Conservation (phyloP, 2,888 invertebrate species). For the Caenorhabditis sinica region DNA sequence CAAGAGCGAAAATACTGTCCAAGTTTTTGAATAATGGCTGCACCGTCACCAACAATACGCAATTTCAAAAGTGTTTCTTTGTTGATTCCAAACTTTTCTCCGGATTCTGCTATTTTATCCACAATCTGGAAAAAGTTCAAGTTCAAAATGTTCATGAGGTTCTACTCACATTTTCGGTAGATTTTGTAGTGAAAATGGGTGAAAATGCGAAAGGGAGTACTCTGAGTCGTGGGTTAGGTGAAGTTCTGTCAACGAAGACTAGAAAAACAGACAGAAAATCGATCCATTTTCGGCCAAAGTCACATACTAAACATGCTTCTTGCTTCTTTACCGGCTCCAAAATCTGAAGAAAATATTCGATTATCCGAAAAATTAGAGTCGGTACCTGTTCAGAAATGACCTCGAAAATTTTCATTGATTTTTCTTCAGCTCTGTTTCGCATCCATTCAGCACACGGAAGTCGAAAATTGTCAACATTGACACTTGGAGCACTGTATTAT, state of each 20-base stretch:
- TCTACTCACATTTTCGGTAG: background rate
- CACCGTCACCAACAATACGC: slow-evolving; percentile 7
- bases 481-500: background rate
- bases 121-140: background rate
- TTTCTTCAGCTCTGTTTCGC: background rate
- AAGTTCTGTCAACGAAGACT: background rate
- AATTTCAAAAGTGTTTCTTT: background rate
- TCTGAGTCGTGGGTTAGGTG: background rate
- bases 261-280: slow-evolving; percentile 7
- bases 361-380: background rate
- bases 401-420: background rate
- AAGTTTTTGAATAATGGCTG: background rate
- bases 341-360: background rate
- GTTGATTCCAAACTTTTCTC: background rate
- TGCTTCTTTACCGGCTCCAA: background rate
- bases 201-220: background rate
- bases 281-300: background rate
- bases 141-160: background rate
- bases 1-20: background rate
- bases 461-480: background rate
- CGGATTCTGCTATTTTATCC: background rate
- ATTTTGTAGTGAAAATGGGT: background rate
- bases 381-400: background rate
- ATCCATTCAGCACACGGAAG: background rate
- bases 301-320: slow-evolving; percentile 1